Evolutionary conservation across 2,888 invertebrate genomes (phyloP), one percentile per base, ranked within the genome.

Genomic region (Fragum fragum): DNA sequence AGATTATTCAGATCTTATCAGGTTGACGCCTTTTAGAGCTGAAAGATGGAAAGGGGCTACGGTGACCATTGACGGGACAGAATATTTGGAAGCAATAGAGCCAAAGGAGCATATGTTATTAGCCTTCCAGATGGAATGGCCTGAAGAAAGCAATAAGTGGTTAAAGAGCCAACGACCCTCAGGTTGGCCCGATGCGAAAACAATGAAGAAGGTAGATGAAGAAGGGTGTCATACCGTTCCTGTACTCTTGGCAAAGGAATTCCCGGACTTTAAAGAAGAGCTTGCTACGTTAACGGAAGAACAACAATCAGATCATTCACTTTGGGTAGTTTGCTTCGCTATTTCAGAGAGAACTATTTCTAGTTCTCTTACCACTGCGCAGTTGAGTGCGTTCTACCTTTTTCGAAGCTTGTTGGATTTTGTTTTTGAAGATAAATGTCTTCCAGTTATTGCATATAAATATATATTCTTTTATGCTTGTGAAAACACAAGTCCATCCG

Each of bases 391-490:
- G 26, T 82, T 57, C 59, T 39, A 71, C 21, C 52, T 82, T 26
- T 79, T 79, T 26, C 57, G 69, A 36, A n/a, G 47, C 23, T 52
- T 61, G 0, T 42, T 73, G 21, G 39, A 52, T 29, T 14, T 11
- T 32, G 21, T 69, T 23, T 32, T 68, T 2, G 23, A 36, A 39
- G 74, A 53, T 26, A 28, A 21, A n/a, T 14, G 21, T 0, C 21
- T 82, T 18, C 79, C 78, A 18, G 36, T 14, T 28, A 39, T 61
- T 9, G 71, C 77, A 21, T 57, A 59, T 3, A 80, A 71, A 53
- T 75, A 73, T 23, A 61, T 80, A 9, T 83, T 83, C 74, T 78
- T 80, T 23, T 63, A 80, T 53, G 75, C 77, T 9, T 80, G 77
- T 47, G 83, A 83, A 53, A 80, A 68, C 36, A 72, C 75, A n/a